These are phyloP conservation scores for Patella ulyssiponensis DNA, from an alignment of 2,888 invertebrate genomes.

Conservation along the genomic window DNA sequence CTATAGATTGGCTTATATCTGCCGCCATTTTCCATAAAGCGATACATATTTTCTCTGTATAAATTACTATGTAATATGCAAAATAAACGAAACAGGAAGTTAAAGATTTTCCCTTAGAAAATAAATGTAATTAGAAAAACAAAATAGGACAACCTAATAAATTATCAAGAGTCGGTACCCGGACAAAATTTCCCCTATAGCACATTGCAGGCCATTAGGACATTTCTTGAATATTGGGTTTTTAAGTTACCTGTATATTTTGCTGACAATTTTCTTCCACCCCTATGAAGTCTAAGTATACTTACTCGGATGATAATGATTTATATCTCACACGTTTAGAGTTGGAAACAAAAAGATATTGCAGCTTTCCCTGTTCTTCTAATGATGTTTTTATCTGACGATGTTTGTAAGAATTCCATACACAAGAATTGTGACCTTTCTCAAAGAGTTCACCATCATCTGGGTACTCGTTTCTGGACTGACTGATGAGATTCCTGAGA, in stretches of 20 bases:
- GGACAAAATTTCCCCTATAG: too few species aligned
- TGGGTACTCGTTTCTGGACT: conserved; percentile 47
- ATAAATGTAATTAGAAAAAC: too few species aligned
- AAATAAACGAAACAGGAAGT: too few species aligned
- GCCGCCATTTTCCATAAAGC: conserved; percentile 52
- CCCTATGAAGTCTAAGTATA: not conserved
- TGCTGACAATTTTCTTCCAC: too few species aligned
- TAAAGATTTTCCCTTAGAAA: too few species aligned
- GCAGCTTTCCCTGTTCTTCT: conserved; percentile 48
- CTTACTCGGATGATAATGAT: conserved; percentile 49
- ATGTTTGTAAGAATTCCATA: conserved; percentile 60
- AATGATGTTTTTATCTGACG: conserved; percentile 46
- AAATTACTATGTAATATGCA: too few species aligned
- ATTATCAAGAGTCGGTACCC: too few species aligned
- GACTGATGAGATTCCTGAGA: conserved; percentile 43
- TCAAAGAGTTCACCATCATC: conserved; percentile 47
- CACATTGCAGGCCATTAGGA: too few species aligned
- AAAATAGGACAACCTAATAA: too few species aligned
- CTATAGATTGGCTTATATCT: conserved; percentile 43
- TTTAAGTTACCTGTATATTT: too few species aligned
- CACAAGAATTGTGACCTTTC: conserved; percentile 48
- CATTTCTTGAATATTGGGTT: too few species aligned
- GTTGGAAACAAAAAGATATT: conserved; percentile 41
- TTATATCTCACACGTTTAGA: conserved; percentile 38
- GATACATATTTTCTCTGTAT: conserved; percentile 51